Percentiles rank a stretch among this genome's conserved stretches.
phyloP scores from a whole-genome alignment of 2,113 vertebrate species.

The Pituophis catenifer region DNA sequence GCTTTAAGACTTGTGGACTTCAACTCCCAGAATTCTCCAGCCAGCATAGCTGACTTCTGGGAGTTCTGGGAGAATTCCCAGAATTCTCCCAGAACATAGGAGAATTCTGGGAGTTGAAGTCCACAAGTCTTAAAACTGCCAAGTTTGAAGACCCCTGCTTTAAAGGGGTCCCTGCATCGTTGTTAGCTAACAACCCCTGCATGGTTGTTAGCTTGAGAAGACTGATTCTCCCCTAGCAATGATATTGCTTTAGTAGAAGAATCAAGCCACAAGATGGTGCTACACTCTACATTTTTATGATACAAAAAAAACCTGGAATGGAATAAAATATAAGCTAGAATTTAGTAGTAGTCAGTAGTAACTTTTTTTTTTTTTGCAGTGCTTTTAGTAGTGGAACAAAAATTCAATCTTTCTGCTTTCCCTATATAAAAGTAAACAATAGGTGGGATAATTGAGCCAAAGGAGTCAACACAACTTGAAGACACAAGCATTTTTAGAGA shows the following conservation, averaged over 20 bases:
- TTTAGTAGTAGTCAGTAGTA: not conserved
- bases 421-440: not conserved
- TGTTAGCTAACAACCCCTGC: too few species aligned
- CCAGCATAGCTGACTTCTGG: too few species aligned
- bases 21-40: too few species aligned
- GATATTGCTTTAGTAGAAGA: not conserved
- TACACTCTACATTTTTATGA: conserved; percentile 49
- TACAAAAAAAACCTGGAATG: not conserved
- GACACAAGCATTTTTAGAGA: not conserved
- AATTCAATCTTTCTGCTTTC: accelerated
- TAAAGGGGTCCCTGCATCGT: too few species aligned
- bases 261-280: conserved; percentile 69
- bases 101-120: too few species aligned
- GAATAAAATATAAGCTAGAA: not conserved
- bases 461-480: not conserved
- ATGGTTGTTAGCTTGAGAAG: not conserved
- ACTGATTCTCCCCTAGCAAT: not conserved
- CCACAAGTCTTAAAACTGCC: too few species aligned
- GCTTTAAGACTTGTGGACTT: too few species aligned
- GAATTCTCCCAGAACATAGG: too few species aligned
- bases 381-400: not conserved
- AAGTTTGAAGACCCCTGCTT: not conserved
- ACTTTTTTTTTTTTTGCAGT: not conserved
- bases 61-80: too few species aligned
- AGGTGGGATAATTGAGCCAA: not conserved